These are phyloP conservation scores for Nemoura dubitans DNA, from an alignment of 2,888 invertebrate genomes.

Conservation along the genomic window DNA sequence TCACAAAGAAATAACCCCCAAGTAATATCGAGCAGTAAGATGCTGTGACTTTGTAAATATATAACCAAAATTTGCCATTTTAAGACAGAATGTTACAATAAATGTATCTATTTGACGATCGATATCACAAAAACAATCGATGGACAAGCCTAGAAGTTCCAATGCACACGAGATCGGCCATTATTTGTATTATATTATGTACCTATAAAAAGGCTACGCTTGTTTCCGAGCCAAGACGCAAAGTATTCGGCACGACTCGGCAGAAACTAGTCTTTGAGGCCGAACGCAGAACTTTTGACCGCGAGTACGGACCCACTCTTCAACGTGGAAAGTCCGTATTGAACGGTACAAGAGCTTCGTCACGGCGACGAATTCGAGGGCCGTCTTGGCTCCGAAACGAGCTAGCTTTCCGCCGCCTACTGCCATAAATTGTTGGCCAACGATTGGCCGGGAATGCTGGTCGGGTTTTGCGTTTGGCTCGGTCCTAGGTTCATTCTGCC, in stretches of 20 bases:
- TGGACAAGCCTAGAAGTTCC: neutral
- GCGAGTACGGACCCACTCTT: too few relatives aligned
- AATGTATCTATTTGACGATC: neutral
- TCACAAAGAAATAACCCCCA: too few relatives aligned
- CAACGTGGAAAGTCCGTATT: too few relatives aligned
- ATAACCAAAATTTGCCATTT: neutral
- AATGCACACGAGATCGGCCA: neutral
- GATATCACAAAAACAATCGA: neutral
- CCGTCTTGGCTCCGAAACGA: too few relatives aligned
- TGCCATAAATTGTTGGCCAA: conserved; percentile 55
- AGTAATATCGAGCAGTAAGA: too few relatives aligned
- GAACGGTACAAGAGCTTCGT: too few relatives aligned
- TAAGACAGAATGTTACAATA: neutral
- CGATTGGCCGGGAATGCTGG: conserved; percentile 51
- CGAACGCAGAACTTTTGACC: too few relatives aligned
- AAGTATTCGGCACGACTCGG: neutral
- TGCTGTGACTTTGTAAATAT: too few relatives aligned
- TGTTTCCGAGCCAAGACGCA: neutral
- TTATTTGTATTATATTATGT: too few relatives aligned
- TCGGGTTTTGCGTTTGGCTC: conserved; percentile 19
- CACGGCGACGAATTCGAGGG: too few relatives aligned
- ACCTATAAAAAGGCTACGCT: neutral
- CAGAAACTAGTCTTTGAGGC: too few relatives aligned
- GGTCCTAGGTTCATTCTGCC: conserved; percentile 50
- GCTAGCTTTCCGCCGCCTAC: conserved; percentile 42